Base-by-base conservation (phyloP, 2,888 invertebrate genomes). In the Polia nebulosa region DNA sequence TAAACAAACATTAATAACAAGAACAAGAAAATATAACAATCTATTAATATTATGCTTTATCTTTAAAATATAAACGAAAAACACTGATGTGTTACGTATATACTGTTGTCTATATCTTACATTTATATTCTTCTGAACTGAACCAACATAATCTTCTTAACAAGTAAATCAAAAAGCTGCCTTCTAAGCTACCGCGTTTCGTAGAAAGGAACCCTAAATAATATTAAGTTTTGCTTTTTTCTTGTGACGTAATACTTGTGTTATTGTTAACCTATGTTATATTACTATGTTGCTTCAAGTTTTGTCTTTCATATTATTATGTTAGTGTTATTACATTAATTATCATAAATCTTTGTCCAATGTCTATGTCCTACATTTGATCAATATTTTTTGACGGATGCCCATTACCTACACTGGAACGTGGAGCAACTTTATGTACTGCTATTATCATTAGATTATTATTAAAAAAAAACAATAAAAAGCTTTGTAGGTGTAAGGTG, bases 1-100 rank as follows among this genome's bases (percentile, higher is more conserved):
- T 92, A 93, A 92, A 91, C 89, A 92, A 92, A 93, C 90, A 93
- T 91, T 91, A 91, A 93, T 93, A 93, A 94, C 92, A 95, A 95
- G 93, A 94, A 94, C 91, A 94, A 91, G 85, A 83, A 89, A 92
- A 91, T 91, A 88, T 94, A 95, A 95, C 95, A 95, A 95, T 91
- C 88, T 91, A 90, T 87, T 87, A 82, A 80, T 81, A 86, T 88
- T 89, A 88, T 90, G 91, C 89, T 89, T 84, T 86, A 87, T 45
- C 32, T 69, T 74, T 73, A 69, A 52, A 68, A 84, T 85, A 87
- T 85, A 83, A 86, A 89, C 77, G 75, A 89, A 88, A 89, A 85
- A 86, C 85, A 85, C 63, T 67, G 70, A 82, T 89, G 90, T 91
- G 91, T 93, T 92, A 91, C 87, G 82, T 87, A 89, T 85, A 72